A percentile compares a stretch with the other conserved stretches of the same genome.
Evolutionary conservation across 2,113 vertebrate species (phyloP).

Genomic region (Platycercus adscitus): DNA sequence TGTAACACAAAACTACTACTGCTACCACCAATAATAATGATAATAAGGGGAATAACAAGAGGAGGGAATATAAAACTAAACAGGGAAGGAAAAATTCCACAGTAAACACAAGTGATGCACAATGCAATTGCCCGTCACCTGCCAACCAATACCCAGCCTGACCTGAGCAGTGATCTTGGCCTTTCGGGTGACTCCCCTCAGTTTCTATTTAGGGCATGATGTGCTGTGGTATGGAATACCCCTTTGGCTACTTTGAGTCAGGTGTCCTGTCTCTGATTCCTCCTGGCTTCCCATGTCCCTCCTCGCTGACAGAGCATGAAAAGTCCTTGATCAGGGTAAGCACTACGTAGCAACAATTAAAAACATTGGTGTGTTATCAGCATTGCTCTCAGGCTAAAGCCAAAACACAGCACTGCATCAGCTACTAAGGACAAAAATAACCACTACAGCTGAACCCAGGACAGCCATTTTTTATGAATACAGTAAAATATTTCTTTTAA

Average conservation of each 20-base stretch:
- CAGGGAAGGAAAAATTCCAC: neutral
- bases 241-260: neutral
- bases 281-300: neutral
- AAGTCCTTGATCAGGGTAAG: neutral
- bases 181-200: neutral
- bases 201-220: neutral
- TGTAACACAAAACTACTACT: neutral
- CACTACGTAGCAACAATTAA: neutral
- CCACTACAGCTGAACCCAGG: neutral
- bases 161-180: neutral
- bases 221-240: neutral
- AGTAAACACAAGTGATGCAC: neutral
- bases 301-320: neutral
- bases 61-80: neutral
- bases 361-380: neutral
- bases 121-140: neutral
- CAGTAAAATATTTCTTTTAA: neutral
- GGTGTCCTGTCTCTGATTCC: neutral
- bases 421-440: neutral
- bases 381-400: neutral
- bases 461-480: neutral
- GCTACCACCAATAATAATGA: neutral
- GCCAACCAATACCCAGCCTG: neutral
- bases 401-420: neutral
- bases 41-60: neutral